Evolutionary conservation across 2,797 vertebrate species (phyloP), one percentile per base, ranked within the genome.

Genomic region (Pangasius djambal): DNA sequence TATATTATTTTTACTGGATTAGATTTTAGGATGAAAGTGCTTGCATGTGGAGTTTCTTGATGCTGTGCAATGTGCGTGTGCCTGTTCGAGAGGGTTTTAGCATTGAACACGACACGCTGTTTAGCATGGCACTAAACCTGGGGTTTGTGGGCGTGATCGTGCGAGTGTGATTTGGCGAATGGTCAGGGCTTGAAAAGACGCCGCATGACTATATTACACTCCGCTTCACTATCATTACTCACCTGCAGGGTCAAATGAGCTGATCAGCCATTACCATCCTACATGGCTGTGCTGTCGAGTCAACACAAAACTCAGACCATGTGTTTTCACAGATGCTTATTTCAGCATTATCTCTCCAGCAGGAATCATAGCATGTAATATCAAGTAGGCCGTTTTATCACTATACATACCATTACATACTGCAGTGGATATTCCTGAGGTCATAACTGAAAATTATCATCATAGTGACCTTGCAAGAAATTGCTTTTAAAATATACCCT

Each of bases 41-140:
- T 75, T 91, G 92, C 92, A 92, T 92, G 91, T 87, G 44, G 72
- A 89, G 83, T 81, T 59, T 55, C 34, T 52, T 31, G 44, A 31
- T 1, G n/a, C 18, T 31, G 25, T 44, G 77, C 69, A 74, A 15
- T 87, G 50, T 83, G 85, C 63, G 59, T 61, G 69, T 72, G 81
- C 77, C 44, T 87, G 78, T 87, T 87, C 83, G 6, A 37, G 67
- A 86, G 18, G 72, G 55, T 87, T 86, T 67, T 72, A 70, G 81
- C 81, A 88, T 77, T 31, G 31, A 87, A 82, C 44, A 31, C 86
- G 75, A 86, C 83, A 28, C 37, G 20, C 55, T 83, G 77, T 77
- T 34, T 86, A 69, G 90, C 91, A 92, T 90, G 90, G 88, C 86
- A 48, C 75, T 75, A 57, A 87, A 90, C 75, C 65, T 87, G 75